Percentiles rank a stretch among this genome's conserved stretches.
phyloP scores from a whole-genome alignment of 2,113 vertebrate genomes.

The Mesitornis unicolor region DNA sequence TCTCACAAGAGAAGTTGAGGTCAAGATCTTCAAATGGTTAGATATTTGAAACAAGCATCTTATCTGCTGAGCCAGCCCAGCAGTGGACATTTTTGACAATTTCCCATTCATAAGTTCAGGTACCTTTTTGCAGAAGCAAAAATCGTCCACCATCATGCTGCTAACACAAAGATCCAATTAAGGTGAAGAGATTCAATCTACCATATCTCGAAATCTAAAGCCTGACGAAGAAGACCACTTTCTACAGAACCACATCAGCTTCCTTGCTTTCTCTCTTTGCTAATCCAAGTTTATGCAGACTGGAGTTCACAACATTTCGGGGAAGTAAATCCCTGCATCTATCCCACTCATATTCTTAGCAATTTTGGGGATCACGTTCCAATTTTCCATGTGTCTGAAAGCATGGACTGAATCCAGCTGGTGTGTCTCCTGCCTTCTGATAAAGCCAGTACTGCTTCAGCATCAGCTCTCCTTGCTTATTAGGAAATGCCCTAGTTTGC shows the following conservation, averaged over 20 bases:
- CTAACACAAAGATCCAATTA: neutral
- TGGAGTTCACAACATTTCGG: neutral
- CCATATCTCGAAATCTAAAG: neutral
- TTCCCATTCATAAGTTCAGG: neutral
- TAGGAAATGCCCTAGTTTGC: neutral
- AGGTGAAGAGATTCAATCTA: neutral
- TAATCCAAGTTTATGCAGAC: neutral
- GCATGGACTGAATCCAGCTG: neutral
- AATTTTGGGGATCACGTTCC: neutral
- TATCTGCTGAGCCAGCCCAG: neutral
- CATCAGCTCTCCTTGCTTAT: neutral
- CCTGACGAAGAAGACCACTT: accelerated
- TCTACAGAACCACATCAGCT: neutral
- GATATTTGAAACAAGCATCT: neutral
- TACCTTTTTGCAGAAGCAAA: neutral
- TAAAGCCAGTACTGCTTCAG: neutral
- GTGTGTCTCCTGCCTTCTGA: neutral
- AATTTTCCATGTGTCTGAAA: neutral
- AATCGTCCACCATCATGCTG: neutral
- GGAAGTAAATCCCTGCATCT: neutral
- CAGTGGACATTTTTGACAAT: neutral
- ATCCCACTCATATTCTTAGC: neutral
- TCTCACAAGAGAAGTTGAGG: neutral
- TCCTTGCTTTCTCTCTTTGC: neutral
- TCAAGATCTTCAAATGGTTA: neutral